A percentile compares a stretch with the other conserved stretches of the same genome.
These are phyloP conservation scores for Chloroceryle aenea DNA, from an alignment of 2,113 vertebrate species.

Conservation along the genomic window DNA sequence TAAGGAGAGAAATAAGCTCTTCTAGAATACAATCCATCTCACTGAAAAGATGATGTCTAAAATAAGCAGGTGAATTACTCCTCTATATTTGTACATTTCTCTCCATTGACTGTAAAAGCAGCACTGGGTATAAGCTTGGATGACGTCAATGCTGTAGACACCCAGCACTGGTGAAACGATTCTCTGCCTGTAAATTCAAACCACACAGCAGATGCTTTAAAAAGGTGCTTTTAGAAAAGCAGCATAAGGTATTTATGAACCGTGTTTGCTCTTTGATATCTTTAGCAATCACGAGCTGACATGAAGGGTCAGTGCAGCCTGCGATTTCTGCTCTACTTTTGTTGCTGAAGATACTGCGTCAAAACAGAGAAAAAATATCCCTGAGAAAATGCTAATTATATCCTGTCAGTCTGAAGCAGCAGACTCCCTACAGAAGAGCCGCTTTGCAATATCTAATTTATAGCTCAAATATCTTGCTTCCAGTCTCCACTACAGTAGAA, in stretches of 20 bases:
- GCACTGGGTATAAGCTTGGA: not conserved
- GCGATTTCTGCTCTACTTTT: not conserved
- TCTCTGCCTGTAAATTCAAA: not conserved
- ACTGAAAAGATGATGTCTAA: not conserved
- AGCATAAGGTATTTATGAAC: not conserved
- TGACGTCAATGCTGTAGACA: not conserved
- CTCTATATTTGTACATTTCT: not conserved
- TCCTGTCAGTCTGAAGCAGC: not conserved
- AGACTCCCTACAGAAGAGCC: not conserved
- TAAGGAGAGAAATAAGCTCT: not conserved
- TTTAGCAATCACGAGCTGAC: not conserved
- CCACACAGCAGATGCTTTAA: not conserved
- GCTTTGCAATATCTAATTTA: constrained; percentile 42
- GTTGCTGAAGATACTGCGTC: not conserved
- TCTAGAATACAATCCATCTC: not conserved
- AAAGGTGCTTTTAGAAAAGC: not conserved
- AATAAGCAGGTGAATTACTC: not conserved
- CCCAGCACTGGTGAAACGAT: not conserved
- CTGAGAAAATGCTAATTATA: constrained; percentile 47
- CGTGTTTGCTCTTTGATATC: not conserved
- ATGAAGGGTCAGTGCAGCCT: not conserved
- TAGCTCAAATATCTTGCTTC: not conserved
- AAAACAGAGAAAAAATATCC: constrained; percentile 42
- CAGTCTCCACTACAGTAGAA: not conserved
- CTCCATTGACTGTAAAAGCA: not conserved